Evolutionary conservation across 1,140 invertebrate species (phyloP), one percentile per base, ranked within the genome.

Genomic region (Aplysia californica): DNA sequence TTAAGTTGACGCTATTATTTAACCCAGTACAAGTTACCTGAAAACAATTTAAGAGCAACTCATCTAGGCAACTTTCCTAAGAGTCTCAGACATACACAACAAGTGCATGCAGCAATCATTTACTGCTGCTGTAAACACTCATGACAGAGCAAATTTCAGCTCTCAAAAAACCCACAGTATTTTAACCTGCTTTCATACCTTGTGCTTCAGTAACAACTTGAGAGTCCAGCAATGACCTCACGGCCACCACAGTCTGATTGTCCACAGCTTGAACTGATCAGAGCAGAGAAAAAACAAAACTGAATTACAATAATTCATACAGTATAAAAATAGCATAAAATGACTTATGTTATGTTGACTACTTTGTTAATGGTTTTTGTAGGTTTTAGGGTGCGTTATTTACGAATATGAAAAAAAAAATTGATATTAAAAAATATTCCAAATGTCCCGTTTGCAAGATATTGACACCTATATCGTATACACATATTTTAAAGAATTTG

Each of bases 171-270:
- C 10, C 44, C 44, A 10, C 44, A 15, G 44, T 50, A 50, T 50
- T 50, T 50, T 50, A 50, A n/a, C 44, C 44, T 15, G 10, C 44
- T n/a, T 10, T 15, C n/a, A 50, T 75, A 83, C 81, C 82, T 80
- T 78, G 79, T 26, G 74, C 41, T 59, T 84, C 81, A 55, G 79
- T 41, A 15, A 85, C 71, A 66, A 73, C 76, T 67, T 88, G 87
- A 35, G 86, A 86, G 4, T 88, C 87, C 26, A 88, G 79, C 33
- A 88, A 55, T 26, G 87, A 87, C 71, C 87, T 86, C 1, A 88
- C 87, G 50, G 86, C 86, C 15, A 87, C 80, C 20, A 85, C 85
- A 50, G 87, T 87, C 77, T 88, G 86, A 64, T 78, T 87, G 78
- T 88, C 87, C 67, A 85, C 78, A 26, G 64, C 41, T 50, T 68